Evolutionary conservation across 2,113 vertebrate species (phyloP), one percentile per base, ranked within the genome.

Genomic region (Callipepla squamata): DNA sequence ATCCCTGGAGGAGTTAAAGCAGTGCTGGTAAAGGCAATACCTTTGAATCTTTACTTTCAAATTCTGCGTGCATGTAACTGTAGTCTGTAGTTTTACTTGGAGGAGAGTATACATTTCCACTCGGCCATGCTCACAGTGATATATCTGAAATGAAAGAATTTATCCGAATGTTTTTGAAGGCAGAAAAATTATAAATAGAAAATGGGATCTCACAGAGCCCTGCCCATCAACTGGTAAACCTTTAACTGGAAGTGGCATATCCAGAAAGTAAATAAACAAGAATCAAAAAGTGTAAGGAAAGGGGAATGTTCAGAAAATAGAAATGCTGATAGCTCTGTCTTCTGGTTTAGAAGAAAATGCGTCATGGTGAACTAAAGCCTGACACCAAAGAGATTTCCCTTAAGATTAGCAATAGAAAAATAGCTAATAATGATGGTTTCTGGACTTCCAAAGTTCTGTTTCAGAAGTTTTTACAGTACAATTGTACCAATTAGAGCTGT

Each of bases 1-100:
- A 78, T 80, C 80, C 44, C 57, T 77, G 61, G 61, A 85, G 68
- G 57, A 89, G 78, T 91, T 89, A 90, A 7, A 88, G 23, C 68
- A 74, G 55, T 63, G 18, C 16, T 58, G 66, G 50, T 66, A 63
- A 70, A 85, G 61, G 36, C 69, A 94, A 83, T 85, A 32, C 12
- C 26, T 89, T 83, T 81, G 66, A 84, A 66, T 87, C 7, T 80
- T 66, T 85, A 30, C 38, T 87, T 74, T 78, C 42, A 63, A 72
- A 45, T 73, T 78, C 76, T 74, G 36, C 22, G 16, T 21, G 12
- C 83, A 67, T 70, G 32, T 30, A 67, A 18, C 45, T 86, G 23
- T 15, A 74, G 50, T 48, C 58, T 62, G 3, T 38, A 58, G 69
- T 80, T 91, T 68, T 74, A 70, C 3, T 4, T 9, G 4, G 57